A percentile compares a stretch with the other conserved stretches of the same genome.
phyloP scores from a whole-genome alignment of 2,888 invertebrate species.

The Athalia rosae region DNA sequence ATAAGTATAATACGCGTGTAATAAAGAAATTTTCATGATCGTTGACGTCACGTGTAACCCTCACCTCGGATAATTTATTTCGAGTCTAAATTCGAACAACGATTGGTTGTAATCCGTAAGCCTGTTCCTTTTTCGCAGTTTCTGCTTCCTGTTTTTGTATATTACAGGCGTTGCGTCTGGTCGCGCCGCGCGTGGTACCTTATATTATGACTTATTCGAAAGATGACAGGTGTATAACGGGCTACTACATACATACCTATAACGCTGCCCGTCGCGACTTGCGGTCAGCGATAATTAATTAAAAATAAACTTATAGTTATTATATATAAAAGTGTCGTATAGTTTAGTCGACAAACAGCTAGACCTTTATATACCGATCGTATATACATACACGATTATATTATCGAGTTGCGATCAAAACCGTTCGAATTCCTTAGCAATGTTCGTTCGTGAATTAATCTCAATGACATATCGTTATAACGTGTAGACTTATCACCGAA shows the following conservation, averaged over 20 bases:
- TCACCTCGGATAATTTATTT: constrained; percentile 35
- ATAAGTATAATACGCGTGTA: neutral
- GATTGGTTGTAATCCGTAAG: neutral
- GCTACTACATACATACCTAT: neutral
- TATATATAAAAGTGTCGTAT: neutral
- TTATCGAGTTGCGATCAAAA: constrained; percentile 9
- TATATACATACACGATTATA: neutral
- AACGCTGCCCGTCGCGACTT: neutral
- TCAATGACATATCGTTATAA: constrained; percentile 32
- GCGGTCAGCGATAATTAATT: constrained; percentile 13
- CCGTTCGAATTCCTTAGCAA: constrained; percentile 29
- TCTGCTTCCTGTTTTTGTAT: constrained; percentile 36
- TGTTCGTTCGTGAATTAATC: constrained; percentile 33
- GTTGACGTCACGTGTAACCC: constrained; percentile 38
- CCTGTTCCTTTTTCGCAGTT: constrained; percentile 24
- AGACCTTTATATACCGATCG: neutral
- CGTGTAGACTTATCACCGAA: constrained; percentile 9
- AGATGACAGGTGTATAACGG: constrained; percentile 32
- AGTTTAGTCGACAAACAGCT: neutral
- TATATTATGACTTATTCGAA: neutral
- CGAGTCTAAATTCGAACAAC: constrained; percentile 2
- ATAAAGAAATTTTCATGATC: constrained; percentile 25
- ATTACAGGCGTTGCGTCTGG: neutral
- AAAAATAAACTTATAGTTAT: constrained; percentile 25
- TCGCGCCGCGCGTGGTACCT: neutral